Conservation (phyloP, 2,113 vertebrate genomes). For the Hypanus sabinus region DNA sequence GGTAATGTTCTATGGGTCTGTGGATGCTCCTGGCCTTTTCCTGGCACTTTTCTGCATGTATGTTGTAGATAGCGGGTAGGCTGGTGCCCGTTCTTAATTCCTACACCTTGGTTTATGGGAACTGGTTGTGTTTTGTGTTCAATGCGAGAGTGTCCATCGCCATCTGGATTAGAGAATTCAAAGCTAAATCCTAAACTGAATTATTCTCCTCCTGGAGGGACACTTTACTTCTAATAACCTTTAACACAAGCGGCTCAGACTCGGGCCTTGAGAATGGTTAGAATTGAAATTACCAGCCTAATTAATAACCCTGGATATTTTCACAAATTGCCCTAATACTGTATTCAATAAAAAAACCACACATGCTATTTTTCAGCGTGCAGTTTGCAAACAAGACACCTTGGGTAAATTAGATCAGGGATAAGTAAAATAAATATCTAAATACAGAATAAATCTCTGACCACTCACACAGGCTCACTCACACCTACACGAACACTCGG, state of each 20-base stretch:
- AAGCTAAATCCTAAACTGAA: background rate
- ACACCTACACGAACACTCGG: background rate
- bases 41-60: too few species aligned
- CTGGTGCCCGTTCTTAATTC: too few species aligned
- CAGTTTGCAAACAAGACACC: background rate
- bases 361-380: background rate
- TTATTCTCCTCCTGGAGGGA: background rate
- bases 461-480: background rate
- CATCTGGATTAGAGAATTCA: background rate
- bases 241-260: background rate
- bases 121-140: too few species aligned
- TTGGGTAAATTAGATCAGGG: background rate
- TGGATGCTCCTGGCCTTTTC: too few species aligned
- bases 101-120: too few species aligned
- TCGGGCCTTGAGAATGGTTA: background rate
- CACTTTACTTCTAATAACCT: slow-evolving; percentile 28
- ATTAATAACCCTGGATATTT: too few species aligned
- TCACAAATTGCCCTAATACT: background rate
- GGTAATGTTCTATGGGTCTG: too few species aligned
- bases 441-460: background rate
- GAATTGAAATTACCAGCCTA: background rate
- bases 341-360: background rate
- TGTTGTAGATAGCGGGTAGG: too few species aligned
- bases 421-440: background rate
- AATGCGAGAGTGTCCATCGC: background rate